Conservation (phyloP, 1,140 invertebrate species). For the Panagrolaimus sp. region DNA sequence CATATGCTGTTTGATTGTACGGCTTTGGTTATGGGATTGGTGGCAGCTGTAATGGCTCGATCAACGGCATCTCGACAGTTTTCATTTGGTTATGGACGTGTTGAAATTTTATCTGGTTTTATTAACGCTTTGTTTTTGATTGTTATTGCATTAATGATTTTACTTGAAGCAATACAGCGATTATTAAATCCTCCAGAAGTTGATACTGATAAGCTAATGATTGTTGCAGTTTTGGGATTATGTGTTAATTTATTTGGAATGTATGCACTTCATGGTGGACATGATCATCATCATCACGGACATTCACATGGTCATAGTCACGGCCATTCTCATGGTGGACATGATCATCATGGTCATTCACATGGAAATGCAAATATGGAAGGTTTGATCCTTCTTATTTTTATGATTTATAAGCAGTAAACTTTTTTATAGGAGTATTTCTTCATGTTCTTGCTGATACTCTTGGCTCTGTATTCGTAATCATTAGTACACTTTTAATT, state of each 20-base stretch:
- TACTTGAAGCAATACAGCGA: slow-evolving; percentile 62
- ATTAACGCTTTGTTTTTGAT: slow-evolving; percentile 66
- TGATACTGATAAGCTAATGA: slow-evolving; percentile 63
- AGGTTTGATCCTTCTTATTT: neutral
- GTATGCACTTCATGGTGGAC: slow-evolving; percentile 61
- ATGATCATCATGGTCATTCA: slow-evolving; percentile 46
- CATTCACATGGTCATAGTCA: slow-evolving; percentile 34
- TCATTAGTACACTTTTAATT: slow-evolving; percentile 66
- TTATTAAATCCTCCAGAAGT: slow-evolving; percentile 65
- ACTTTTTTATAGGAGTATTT: slow-evolving; percentile 59
- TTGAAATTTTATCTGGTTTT: slow-evolving; percentile 62
- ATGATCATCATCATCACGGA: slow-evolving; percentile 58
- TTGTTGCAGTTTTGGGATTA: slow-evolving; percentile 64
- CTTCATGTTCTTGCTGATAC: slow-evolving; percentile 67
- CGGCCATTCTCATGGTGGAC: slow-evolving; percentile 51
- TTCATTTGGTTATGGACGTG: slow-evolving; percentile 65
- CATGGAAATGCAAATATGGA: slow-evolving; percentile 57
- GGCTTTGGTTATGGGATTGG: slow-evolving; percentile 64
- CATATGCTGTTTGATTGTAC: slow-evolving; percentile 67
- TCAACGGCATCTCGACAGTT: slow-evolving; percentile 64
- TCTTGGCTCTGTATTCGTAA: slow-evolving; percentile 66
- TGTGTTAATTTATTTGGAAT: slow-evolving; percentile 66
- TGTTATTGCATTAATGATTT: slow-evolving; percentile 64
- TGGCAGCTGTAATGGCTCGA: slow-evolving; percentile 63
- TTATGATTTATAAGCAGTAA: too few species aligned